Conservation (phyloP, 2,888 invertebrate species). For the Rhagophthalmus giganteus region DNA sequence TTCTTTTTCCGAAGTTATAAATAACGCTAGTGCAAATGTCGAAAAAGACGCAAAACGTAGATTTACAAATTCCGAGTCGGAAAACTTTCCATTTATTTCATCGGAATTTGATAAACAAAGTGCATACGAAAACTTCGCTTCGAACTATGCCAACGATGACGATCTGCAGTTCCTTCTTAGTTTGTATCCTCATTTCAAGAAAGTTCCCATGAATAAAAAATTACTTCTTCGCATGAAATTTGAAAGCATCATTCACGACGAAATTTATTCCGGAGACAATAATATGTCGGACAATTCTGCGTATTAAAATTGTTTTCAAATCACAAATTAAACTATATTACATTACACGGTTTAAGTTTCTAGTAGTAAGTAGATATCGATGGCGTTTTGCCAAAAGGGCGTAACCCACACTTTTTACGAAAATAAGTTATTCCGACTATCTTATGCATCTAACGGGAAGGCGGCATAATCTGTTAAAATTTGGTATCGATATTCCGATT, state of each 20-base stretch:
- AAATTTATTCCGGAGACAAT: slow-evolving; percentile 24
- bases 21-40: slow-evolving; percentile 14
- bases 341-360: no score
- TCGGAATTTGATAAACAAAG: slow-evolving; percentile 9
- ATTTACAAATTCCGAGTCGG: slow-evolving; percentile 1
- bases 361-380: no score
- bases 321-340: no score
- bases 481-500: no score
- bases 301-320: no score
- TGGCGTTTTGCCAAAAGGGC: no score
- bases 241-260: slow-evolving; percentile 37
- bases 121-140: slow-evolving; percentile 5
- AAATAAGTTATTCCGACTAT: no score
- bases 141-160: slow-evolving; percentile 32
- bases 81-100: background rate
- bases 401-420: no score
- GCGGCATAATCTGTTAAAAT: no score
- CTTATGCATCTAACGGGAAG: no score
- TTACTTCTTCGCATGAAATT: slow-evolving; percentile 38
- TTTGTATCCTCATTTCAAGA: slow-evolving; percentile 37
- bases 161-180: slow-evolving; percentile 39
- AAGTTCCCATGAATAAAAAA: slow-evolving; percentile 35
- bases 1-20: slow-evolving; percentile 14
- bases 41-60: slow-evolving; percentile 20
- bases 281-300: no score